These are phyloP conservation scores for Lonchura striata DNA, from an alignment of 2,113 vertebrate species.

Conservation along the genomic window DNA sequence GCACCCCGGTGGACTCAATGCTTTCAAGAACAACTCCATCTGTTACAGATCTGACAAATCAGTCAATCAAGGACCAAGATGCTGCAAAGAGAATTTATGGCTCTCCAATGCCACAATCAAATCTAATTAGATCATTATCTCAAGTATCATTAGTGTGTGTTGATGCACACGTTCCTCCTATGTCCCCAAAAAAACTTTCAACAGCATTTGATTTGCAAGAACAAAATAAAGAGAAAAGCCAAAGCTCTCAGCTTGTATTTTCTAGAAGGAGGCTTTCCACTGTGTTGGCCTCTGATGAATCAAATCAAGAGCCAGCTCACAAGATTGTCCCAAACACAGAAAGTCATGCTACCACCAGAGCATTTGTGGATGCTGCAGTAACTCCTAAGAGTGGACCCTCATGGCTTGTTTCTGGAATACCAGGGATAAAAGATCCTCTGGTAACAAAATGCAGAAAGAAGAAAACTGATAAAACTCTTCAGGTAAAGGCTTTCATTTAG, in stretches of 20 bases:
- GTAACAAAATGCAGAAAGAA: not conserved
- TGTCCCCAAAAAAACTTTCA: not conserved
- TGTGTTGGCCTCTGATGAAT: constrained; percentile 35
- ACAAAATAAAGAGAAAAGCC: not conserved
- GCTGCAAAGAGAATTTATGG: not conserved
- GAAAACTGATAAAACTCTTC: not conserved
- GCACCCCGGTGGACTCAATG: constrained; percentile 35
- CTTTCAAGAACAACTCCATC: not conserved
- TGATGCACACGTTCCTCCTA: not conserved
- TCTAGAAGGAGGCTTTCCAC: constrained; percentile 57
- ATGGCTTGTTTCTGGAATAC: not conserved
- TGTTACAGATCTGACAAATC: not conserved
- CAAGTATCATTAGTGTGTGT: not conserved
- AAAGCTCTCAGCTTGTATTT: not conserved
- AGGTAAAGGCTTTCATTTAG: constrained; percentile 16
- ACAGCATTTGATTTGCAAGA: not conserved
- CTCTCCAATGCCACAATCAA: not conserved
- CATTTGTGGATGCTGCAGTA: not conserved
- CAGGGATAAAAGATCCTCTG: not conserved
- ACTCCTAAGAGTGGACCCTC: not conserved
- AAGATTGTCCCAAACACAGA: not conserved
- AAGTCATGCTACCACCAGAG: not conserved
- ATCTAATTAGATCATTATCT: not conserved
- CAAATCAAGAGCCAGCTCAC: not conserved
- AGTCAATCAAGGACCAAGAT: not conserved